Percentiles rank a stretch among this genome's conserved stretches.
Evolutionary conservation across 2,797 vertebrate genomes (phyloP).

Genomic region (Gorsachius magnificus): DNA sequence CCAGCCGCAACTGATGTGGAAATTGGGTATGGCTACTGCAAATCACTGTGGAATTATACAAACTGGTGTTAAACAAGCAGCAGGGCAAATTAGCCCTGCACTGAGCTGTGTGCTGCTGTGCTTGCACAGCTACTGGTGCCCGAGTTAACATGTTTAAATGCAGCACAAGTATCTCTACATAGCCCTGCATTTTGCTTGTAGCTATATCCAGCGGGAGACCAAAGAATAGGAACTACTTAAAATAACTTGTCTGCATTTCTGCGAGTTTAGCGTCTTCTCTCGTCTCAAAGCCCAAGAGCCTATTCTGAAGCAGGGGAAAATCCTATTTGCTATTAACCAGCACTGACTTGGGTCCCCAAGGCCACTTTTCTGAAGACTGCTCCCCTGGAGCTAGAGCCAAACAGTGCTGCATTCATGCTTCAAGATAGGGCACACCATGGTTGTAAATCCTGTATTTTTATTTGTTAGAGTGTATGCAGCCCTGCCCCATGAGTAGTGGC

Average conservation of each 20-base stretch:
- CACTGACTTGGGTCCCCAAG: neutral
- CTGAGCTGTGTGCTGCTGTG: neutral
- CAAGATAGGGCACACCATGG: neutral
- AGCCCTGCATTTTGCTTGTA: neutral
- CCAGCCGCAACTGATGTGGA: constrained; percentile 16
- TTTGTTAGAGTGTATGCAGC: neutral
- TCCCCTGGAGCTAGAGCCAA: neutral
- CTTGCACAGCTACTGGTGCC: neutral
- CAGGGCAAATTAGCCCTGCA: constrained; percentile 22
- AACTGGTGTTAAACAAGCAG: constrained; percentile 35
- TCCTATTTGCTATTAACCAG: neutral
- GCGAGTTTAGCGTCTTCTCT: neutral
- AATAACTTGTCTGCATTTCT: neutral
- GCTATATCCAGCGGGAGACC: neutral
- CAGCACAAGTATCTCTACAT: neutral
- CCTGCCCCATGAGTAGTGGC: neutral
- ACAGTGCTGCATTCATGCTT: neutral
- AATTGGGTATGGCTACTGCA: constrained; percentile 34
- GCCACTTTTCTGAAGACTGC: neutral
- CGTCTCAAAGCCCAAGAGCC: neutral
- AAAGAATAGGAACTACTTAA: neutral
- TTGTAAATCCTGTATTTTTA: neutral
- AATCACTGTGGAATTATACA: constrained; percentile 47
- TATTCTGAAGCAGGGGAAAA: neutral
- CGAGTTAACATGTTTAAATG: constrained; percentile 9